A percentile compares a stretch with the other conserved stretches of the same genome.
phyloP scores from a whole-genome alignment of 2,888 invertebrate genomes.

The Cheilosia grossa region DNA sequence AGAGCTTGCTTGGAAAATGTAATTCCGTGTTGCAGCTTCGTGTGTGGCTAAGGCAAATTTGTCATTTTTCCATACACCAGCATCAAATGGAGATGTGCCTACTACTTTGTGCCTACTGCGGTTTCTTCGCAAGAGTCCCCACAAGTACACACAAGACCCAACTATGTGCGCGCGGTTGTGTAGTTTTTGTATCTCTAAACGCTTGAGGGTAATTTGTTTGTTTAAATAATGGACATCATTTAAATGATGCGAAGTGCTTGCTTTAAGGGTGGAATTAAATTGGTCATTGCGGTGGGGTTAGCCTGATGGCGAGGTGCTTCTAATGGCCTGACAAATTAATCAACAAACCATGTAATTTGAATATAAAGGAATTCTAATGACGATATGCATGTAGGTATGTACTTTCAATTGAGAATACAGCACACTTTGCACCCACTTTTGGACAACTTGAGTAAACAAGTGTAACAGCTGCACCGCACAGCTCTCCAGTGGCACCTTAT shows the following conservation, averaged over 20 bases:
- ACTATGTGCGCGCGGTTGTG: constrained; percentile 20
- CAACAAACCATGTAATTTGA: constrained; percentile 41
- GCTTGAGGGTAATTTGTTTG: constrained; percentile 59
- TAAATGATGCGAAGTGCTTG: constrained; percentile 35
- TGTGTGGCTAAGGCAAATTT: constrained; percentile 73
- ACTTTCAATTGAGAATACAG: too few species aligned
- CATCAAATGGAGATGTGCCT: constrained; percentile 64
- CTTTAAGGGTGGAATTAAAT: constrained; percentile 40
- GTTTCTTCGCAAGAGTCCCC: constrained; percentile 2
- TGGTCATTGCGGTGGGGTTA: constrained; percentile 19
- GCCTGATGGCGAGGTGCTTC: constrained; percentile 16
- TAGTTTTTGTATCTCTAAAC: constrained; percentile 24
- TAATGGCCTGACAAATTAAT: constrained; percentile 47
- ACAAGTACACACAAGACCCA: background rate
- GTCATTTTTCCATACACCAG: constrained; percentile 68
- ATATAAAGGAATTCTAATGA: background rate
- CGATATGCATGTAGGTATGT: too few species aligned
- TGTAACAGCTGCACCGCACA: background rate
- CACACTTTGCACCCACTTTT: background rate
- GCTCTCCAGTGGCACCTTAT: background rate
- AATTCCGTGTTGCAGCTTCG: constrained; percentile 50
- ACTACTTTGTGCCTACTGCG: constrained; percentile 24
- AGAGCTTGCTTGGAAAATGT: constrained; percentile 31
- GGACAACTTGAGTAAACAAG: background rate
- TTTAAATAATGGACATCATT: constrained; percentile 60